Evolutionary conservation across 2,888 invertebrate species (phyloP), one percentile per base, ranked within the genome.

Genomic region (Caenorhabditis sulstoni): DNA sequence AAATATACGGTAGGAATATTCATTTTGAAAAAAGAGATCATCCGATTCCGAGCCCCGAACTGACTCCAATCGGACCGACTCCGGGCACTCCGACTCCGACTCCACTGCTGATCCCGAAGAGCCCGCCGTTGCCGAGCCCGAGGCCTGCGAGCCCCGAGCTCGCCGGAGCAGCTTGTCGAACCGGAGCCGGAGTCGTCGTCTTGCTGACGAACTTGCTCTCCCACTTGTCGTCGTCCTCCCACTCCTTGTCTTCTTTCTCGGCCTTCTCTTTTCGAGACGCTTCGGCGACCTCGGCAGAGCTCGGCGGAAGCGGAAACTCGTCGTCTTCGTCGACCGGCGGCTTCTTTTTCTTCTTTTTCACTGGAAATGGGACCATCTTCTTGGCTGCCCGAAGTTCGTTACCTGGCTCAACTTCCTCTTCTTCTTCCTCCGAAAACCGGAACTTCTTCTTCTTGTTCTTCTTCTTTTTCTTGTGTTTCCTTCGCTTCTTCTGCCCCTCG

Each of bases 11-110:
- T n/a, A n/a, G n/a, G n/a, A n/a, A n/a, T n/a, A 29, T 29, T 29
- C 29, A 29, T 29, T 29, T 3, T 29, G 29, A 29, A 7, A 29
- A 7, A 29, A 29, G 29, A 29, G 29, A n/a, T 29, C 7, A 29
- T 3, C 83, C 83, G 45, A 83, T 75, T 16, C 83, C 83, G 3
- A 83, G 52, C 20, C 81, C 81, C n/a, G 68, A 68, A 0, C 68
- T 65, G 2, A 83, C 66, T 44, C 83, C 83, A 52, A 83, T 83
- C 18, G 83, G 83, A 7, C 83, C 83, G 11, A 83, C 83, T 20
- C 83, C 83, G 2, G 83, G 83, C 0, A 83, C 73, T 18, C 83
- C 83, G 4, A 83, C 77, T 0, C 83, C 83, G 7, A 83, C 57
- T 52, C 83, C 83, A 44, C 76, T 73, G 12, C 71, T 53, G 11